Evolutionary conservation across 2,888 invertebrate genomes (phyloP).

Genomic region (Euzetes globulus): DNA sequence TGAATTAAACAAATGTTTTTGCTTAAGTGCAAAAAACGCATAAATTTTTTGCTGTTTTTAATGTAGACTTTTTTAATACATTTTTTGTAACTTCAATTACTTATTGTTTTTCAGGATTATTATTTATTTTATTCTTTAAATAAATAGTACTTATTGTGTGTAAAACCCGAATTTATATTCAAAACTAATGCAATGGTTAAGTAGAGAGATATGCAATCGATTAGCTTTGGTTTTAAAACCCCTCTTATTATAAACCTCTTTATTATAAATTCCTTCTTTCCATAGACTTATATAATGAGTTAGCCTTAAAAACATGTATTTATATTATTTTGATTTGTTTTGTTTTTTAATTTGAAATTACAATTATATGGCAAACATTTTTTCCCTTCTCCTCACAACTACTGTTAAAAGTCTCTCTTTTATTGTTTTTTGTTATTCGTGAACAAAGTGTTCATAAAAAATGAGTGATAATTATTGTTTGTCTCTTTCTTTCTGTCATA

Average conservation of each 20-base stretch:
- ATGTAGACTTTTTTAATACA: neutral
- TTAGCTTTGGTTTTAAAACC: no score
- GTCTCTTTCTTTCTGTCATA: neutral
- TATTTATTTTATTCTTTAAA: neutral
- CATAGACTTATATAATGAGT: no score
- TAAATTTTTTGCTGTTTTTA: neutral
- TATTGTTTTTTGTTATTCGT: neutral
- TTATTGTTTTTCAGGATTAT: neutral
- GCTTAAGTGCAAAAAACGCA: conserved; percentile 6
- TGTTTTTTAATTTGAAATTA: no score
- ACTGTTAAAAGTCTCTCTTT: no score
- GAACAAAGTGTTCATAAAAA: neutral
- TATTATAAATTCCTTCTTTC: no score
- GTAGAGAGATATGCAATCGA: no score
- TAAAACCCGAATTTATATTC: neutral
- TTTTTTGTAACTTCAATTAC: neutral
- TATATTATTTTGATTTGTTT: no score
- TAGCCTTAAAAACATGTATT: no score
- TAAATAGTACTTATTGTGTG: neutral
- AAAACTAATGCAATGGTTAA: neutral
- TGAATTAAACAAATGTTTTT: conserved; percentile 6
- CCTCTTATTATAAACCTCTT: no score
- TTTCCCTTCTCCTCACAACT: no score
- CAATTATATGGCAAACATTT: no score
- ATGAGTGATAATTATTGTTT: neutral